A percentile compares a stretch with the other conserved stretches of the same genome.
These are phyloP conservation scores for Rhinogobio ventralis DNA, from an alignment of 2,797 vertebrate species.

Conservation along the genomic window DNA sequence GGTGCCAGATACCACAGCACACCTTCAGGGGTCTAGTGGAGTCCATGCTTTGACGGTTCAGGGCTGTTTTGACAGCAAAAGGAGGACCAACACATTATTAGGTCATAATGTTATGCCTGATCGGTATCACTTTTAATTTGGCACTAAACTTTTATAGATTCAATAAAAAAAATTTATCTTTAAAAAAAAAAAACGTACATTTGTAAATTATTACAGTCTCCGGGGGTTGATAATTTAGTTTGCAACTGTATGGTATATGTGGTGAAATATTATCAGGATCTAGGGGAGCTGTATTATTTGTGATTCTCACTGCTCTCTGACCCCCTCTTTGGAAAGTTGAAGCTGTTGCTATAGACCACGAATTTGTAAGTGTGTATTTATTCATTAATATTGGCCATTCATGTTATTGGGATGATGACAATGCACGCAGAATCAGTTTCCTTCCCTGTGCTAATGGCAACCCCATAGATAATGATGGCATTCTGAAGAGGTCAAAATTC, in stretches of 20 bases:
- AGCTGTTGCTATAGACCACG: neutral
- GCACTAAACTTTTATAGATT: no score
- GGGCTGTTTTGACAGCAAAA: no score
- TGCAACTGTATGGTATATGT: neutral
- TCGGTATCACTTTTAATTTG: no score
- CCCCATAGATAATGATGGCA: constrained; percentile 75
- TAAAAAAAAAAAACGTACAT: no score
- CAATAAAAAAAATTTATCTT: no score
- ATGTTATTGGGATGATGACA: constrained; percentile 90
- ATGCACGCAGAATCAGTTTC: constrained; percentile 89
- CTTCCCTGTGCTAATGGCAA: constrained; percentile 76
- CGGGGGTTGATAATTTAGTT: no score
- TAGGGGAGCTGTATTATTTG: neutral
- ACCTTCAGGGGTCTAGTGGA: no score
- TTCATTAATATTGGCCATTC: neutral
- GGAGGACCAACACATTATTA: no score
- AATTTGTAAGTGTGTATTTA: neutral
- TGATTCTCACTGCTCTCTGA: neutral
- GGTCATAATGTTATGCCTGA: no score
- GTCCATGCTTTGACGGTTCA: no score
- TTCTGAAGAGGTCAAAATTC: constrained; percentile 53
- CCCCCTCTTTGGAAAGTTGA: neutral
- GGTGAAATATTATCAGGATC: neutral
- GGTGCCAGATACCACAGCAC: no score
- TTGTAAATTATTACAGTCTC: no score